A percentile compares a stretch with the other conserved stretches of the same genome.
Conservation (phyloP, 1,140 invertebrate genomes). For the Choristoneura fumiferana region DNA sequence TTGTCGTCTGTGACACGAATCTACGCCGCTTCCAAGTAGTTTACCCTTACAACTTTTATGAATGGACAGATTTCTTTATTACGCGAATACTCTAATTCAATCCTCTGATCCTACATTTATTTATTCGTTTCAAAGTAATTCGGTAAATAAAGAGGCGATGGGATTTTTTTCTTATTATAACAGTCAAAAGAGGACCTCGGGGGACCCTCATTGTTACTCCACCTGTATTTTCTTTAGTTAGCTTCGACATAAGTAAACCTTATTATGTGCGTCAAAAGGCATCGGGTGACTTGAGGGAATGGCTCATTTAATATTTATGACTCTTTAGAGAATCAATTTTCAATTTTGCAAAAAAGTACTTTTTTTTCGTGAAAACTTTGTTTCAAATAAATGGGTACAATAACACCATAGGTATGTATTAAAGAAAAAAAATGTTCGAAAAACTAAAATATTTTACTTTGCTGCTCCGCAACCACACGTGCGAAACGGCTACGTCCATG, state of each 20-base stretch:
- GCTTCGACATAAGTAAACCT: conserved; percentile 68
- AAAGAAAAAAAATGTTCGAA: too few species aligned
- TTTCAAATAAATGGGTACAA: too few species aligned
- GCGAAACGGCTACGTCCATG: too few species aligned
- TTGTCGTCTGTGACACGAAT: conserved; percentile 24
- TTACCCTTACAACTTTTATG: conserved; percentile 65
- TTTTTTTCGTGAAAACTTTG: not conserved
- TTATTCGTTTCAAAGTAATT: conserved; percentile 72
- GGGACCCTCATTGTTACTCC: conserved; percentile 65
- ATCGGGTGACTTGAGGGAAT: conserved; percentile 62
- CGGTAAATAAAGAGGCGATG: conserved; percentile 42
- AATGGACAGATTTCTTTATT: conserved; percentile 72
- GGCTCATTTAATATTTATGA: conserved; percentile 61
- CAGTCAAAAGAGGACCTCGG: conserved; percentile 56
- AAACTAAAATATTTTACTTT: too few species aligned
- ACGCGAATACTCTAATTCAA: conserved; percentile 70
- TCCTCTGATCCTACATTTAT: conserved; percentile 71
- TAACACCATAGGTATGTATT: too few species aligned
- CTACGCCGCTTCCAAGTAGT: not conserved
- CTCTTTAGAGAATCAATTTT: conserved; percentile 35
- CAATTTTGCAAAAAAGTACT: conserved; percentile 13
- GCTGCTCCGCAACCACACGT: too few species aligned
- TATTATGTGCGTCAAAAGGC: conserved; percentile 68
- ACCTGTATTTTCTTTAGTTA: conserved; percentile 64
- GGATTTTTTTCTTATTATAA: conserved; percentile 73